phyloP scores from a whole-genome alignment of 2,888 invertebrate genomes.

The Noctua pronuba region DNA sequence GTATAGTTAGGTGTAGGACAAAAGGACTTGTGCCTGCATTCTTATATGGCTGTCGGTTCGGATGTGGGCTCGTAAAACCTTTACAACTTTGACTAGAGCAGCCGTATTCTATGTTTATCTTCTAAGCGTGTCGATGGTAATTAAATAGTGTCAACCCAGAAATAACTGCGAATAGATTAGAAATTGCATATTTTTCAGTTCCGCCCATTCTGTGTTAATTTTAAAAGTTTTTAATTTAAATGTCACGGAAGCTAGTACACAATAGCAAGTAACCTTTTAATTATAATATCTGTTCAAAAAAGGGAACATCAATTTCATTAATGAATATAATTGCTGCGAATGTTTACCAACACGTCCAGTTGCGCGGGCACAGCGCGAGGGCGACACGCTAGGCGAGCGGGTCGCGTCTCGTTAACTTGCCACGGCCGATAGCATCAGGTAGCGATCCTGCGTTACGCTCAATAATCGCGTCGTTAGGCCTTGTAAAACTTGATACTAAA shows the following conservation, averaged over 20 bases:
- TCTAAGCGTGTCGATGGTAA: neutral
- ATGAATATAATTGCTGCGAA: slow-evolving; percentile 60
- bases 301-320: slow-evolving; percentile 42
- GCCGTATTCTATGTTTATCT: neutral
- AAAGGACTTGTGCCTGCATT: slow-evolving; percentile 33
- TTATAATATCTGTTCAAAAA: neutral
- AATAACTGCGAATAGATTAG: neutral
- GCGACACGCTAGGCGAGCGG: slow-evolving; percentile 69
- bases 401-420: slow-evolving; percentile 72
- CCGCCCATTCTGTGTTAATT: slow-evolving; percentile 6
- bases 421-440: slow-evolving; percentile 72
- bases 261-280: slow-evolving; percentile 4
- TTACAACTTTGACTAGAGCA: neutral
- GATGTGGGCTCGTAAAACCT: slow-evolving; percentile 4
- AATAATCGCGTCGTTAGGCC: slow-evolving; percentile 57
- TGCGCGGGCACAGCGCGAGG: slow-evolving; percentile 61
- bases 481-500: slow-evolving; percentile 41
- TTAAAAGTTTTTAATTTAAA: neutral
- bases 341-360: slow-evolving; percentile 54
- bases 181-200: neutral
- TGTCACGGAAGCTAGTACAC: slow-evolving; percentile 5
- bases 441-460: slow-evolving; percentile 65
- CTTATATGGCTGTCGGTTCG: neutral
- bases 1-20: slow-evolving; percentile 26
- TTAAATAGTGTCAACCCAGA: neutral